phyloP scores from a whole-genome alignment of 2,888 invertebrate species.

The Watsonalla binaria region DNA sequence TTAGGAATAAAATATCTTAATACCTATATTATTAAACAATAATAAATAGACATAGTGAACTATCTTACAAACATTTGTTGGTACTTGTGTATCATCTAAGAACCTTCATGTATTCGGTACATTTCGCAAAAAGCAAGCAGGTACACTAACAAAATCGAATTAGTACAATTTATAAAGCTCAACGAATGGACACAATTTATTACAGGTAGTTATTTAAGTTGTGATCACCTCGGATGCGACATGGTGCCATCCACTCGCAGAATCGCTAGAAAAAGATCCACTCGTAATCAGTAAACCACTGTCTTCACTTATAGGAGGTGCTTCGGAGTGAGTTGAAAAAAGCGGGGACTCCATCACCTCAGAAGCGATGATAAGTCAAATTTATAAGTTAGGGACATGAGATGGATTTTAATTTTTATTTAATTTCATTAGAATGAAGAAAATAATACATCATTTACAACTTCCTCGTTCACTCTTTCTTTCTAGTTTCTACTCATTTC shows the following conservation, averaged over 20 bases:
- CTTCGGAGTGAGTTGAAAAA: constrained; percentile 86
- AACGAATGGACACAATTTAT: constrained; percentile 1
- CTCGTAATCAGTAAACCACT: constrained; percentile 85
- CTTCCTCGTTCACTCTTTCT: background rate
- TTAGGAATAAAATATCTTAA: no score
- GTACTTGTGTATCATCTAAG: no score
- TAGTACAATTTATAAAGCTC: background rate
- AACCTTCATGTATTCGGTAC: no score
- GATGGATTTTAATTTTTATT: constrained; percentile 29
- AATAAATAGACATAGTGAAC: no score
- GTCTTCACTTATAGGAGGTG: constrained; percentile 85
- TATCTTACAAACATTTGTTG: no score
- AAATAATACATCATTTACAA: constrained; percentile 10
- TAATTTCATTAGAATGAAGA: constrained; percentile 30
- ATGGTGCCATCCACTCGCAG: constrained; percentile 82
- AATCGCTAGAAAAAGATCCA: constrained; percentile 86
- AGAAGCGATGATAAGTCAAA: constrained; percentile 27
- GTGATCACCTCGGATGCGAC: constrained; percentile 81
- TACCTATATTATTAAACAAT: no score
- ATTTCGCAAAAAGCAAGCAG: no score
- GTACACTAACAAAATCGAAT: no score
- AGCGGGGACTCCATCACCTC: constrained; percentile 87
- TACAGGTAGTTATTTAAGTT: constrained; percentile 3
- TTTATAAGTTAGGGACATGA: constrained; percentile 39
- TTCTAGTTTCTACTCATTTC: background rate